Evolutionary conservation across 2,888 invertebrate species (phyloP), one percentile per base, ranked within the genome.

Genomic region (Vannuccia rotundouncinata): DNA sequence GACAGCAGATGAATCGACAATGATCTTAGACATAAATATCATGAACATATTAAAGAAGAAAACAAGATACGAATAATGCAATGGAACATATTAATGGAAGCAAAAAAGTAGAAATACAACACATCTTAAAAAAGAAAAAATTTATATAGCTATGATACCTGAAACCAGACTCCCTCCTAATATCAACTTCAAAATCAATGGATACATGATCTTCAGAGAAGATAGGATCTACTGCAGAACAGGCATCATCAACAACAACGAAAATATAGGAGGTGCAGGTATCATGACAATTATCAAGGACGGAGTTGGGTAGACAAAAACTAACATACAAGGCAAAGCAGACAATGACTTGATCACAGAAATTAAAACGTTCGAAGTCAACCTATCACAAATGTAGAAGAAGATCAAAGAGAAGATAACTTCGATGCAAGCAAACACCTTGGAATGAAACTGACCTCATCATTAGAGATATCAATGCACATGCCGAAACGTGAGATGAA

Each of bases 391-490:
- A 66, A 66, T 17, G 66, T 66, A 17, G 25, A 27, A 66, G n/a
- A n/a, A n/a, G 22, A 17, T 27, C 25, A 22, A 66, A 27, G 25
- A 66, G 13, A 22, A 66, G 22, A 22, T 22, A 66, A 22, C 22
- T 66, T 27, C 25, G 28, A 75, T 17, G 29, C 75, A 31, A 75
- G 28, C 10, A 75, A 75, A 75, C 31, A 31, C 75, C 75, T n/a
- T 75, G 75, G 75, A 75, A 75, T 31, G 75, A n/a, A 31, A 31
- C 75, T 2, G 75, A 75, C 29, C 13, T 75, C 75, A 75, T 75
- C 27, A 29, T 29, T 27, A 29, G 75, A 75, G 75, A 75, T 29
- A n/a, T 59, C n/a, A 59, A 59, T n/a, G 59, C 59, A 10, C 59
- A 59, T 13, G 59, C 59, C n/a, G 59, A 59, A 59, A n/a, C 10